Percentiles rank a stretch among this genome's conserved stretches.
Conservation (phyloP, 2,888 invertebrate genomes). For the Cheilosia vulpina region DNA sequence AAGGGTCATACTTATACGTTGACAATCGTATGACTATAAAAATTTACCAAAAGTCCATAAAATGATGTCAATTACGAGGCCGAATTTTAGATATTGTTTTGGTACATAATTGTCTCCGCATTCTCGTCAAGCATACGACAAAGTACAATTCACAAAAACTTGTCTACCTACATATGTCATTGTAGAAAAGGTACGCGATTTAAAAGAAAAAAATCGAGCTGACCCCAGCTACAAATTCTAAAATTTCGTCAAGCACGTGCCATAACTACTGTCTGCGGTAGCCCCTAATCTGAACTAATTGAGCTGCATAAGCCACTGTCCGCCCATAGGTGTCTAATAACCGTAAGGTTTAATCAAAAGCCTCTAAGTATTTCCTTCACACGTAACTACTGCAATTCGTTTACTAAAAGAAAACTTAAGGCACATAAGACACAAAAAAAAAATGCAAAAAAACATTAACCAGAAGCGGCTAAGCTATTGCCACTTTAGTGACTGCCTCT, state of each 20-base stretch:
- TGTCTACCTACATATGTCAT: no score
- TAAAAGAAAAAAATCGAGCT: no score
- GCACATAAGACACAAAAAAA: slow-evolving; percentile 12
- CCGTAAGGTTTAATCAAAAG: slow-evolving; percentile 43
- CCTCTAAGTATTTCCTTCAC: slow-evolving; percentile 19
- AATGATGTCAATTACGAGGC: no score
- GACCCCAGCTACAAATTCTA: background rate
- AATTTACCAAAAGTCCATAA: no score
- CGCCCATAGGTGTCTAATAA: slow-evolving; percentile 36
- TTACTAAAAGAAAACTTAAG: slow-evolving; percentile 38
- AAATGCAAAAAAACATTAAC: slow-evolving; percentile 13
- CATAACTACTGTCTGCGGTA: slow-evolving; percentile 10
- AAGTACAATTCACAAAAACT: no score
- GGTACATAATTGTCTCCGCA: no score
- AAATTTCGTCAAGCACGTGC: background rate
- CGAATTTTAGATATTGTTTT: no score
- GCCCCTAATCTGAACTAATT: slow-evolving; percentile 18
- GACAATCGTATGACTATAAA: no score
- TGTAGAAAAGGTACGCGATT: no score
- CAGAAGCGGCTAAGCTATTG: slow-evolving; percentile 55
- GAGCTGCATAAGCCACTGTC: slow-evolving; percentile 30
- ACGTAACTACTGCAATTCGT: slow-evolving; percentile 27
- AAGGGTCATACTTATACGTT: no score
- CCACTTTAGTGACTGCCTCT: slow-evolving; percentile 53
- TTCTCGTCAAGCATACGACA: no score